Evolutionary conservation across 2,888 invertebrate species (phyloP).

Genomic region (Agonum fuliginosum): DNA sequence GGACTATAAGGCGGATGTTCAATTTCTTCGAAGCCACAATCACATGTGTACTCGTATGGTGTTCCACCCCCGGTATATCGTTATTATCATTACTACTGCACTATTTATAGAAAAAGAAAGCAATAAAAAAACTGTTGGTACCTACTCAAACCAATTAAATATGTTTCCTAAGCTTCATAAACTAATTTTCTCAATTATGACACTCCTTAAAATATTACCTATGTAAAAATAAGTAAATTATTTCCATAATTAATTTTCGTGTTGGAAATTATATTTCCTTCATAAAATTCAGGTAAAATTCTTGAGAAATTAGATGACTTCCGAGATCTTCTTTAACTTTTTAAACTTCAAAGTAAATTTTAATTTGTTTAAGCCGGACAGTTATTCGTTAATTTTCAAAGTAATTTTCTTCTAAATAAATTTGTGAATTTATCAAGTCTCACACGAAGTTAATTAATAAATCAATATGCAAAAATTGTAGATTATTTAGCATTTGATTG

Average conservation of each 20-base stretch:
- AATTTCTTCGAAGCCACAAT: too few relatives aligned
- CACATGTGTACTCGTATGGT: too few relatives aligned
- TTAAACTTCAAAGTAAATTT: conserved; percentile 3
- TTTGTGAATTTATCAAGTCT: neutral
- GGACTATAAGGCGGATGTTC: too few relatives aligned
- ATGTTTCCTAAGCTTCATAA: too few relatives aligned
- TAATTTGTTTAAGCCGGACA: neutral
- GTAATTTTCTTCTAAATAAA: neutral
- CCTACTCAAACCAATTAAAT: too few relatives aligned
- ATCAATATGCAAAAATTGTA: neutral
- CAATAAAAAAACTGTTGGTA: neutral
- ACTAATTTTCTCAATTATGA: neutral
- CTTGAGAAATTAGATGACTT: neutral
- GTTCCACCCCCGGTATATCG: too few relatives aligned
- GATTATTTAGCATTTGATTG: too few relatives aligned
- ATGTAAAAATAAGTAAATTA: neutral
- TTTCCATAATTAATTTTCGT: neutral
- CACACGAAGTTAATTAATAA: neutral
- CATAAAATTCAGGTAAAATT: neutral
- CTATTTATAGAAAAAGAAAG: neutral
- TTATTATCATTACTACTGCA: too few relatives aligned
- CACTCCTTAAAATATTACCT: too few relatives aligned
- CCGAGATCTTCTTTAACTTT: neutral
- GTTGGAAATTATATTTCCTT: neutral
- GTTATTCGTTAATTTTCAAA: conserved; percentile 14